Evolutionary conservation across 2,113 vertebrate species (phyloP).

Genomic region (Scolopax mira): DNA sequence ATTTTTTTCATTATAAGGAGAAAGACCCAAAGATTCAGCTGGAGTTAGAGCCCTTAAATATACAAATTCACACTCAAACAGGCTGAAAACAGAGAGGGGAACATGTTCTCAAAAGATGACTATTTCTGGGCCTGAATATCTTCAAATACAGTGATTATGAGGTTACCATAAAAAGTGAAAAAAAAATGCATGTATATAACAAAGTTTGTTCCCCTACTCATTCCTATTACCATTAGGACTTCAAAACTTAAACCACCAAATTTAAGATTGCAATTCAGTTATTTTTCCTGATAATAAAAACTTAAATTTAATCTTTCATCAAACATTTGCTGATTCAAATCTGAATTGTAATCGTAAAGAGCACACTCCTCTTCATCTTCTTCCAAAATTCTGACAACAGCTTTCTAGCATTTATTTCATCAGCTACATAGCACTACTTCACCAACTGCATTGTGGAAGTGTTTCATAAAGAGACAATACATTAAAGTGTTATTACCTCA

Average conservation of each 20-base stretch:
- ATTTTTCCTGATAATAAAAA: not conserved
- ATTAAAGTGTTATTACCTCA: not conserved
- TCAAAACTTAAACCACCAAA: not conserved
- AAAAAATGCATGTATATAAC: not conserved
- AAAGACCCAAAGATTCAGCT: not conserved
- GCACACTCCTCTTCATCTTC: not conserved
- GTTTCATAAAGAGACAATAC: not conserved
- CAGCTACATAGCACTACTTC: not conserved
- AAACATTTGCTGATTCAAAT: not conserved
- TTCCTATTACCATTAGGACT: not conserved
- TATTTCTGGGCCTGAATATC: not conserved
- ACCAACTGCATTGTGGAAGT: not conserved
- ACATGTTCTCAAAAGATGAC: not conserved
- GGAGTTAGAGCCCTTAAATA: not conserved
- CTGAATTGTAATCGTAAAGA: not conserved
- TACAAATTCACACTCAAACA: not conserved
- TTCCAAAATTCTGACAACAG: not conserved
- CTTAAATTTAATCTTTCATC: not conserved
- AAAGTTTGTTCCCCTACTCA: not conserved
- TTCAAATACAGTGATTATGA: not conserved
- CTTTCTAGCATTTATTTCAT: not conserved
- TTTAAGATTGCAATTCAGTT: not conserved
- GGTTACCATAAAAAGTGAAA: not conserved
- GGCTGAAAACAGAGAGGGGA: not conserved
- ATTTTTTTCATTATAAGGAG: not conserved